These are phyloP conservation scores for Leptinotarsa rubiginosa DNA, from an alignment of 2,888 invertebrate species.

Conservation along the genomic window DNA sequence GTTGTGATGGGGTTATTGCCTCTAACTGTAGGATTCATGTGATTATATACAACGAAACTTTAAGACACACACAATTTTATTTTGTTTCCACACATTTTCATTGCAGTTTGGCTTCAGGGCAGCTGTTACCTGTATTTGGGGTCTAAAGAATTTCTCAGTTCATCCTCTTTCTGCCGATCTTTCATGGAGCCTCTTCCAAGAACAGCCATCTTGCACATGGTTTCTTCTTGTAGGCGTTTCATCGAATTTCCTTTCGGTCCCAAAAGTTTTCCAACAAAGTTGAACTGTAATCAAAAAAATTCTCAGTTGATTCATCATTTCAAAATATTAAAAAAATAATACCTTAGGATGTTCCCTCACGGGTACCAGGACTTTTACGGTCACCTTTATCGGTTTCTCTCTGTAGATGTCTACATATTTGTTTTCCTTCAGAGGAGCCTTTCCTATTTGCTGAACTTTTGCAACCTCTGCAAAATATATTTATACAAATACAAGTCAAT, in stretches of 20 bases:
- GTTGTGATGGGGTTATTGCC: no score
- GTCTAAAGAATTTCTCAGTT: constrained; percentile 88
- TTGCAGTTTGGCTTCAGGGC: no score
- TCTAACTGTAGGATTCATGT: no score
- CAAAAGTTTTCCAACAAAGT: constrained; percentile 93
- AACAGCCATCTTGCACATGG: constrained; percentile 96
- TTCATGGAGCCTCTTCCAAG: constrained; percentile 94
- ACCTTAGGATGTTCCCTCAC: constrained; percentile 90
- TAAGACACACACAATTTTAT: no score
- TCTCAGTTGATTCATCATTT: neutral
- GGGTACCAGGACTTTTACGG: constrained; percentile 86
- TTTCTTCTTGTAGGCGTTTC: constrained; percentile 92
- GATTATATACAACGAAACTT: no score
- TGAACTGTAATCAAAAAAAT: constrained; percentile 76
- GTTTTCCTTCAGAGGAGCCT: constrained; percentile 67
- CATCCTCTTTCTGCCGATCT: constrained; percentile 91
- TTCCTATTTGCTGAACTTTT: constrained; percentile 72
- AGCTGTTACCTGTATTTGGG: constrained; percentile 64
- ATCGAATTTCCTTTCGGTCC: constrained; percentile 95
- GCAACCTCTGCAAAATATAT: constrained; percentile 74
- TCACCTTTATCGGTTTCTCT: constrained; percentile 88
- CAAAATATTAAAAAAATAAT: constrained; percentile 46
- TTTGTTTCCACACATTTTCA: no score
- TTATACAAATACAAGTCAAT: neutral
- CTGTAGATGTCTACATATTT: constrained; percentile 87